These are phyloP conservation scores for Aphidius gifuensis DNA, from an alignment of 1,140 invertebrate species.

Conservation along the genomic window DNA sequence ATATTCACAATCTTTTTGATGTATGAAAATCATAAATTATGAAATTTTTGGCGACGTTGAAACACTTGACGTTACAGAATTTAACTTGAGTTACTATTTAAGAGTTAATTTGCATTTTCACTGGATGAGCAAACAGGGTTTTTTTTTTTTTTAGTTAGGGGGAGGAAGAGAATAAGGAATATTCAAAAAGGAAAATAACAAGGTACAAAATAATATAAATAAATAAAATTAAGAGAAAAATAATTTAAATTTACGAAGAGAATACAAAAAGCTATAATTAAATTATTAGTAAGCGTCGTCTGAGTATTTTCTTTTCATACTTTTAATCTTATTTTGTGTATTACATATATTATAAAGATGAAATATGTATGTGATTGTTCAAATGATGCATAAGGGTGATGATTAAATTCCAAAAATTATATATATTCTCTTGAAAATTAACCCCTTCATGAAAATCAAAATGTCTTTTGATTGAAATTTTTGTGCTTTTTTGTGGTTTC, in stretches of 20 bases:
- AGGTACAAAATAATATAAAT: no score
- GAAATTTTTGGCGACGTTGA: conserved; percentile 12
- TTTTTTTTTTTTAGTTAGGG: no score
- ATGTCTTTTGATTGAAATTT: conserved; percentile 5
- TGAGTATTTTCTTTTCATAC: conserved; percentile 38
- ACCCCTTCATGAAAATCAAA: neutral
- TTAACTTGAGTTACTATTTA: conserved; percentile 13
- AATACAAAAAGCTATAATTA: conserved; percentile 48
- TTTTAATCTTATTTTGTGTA: conserved; percentile 29
- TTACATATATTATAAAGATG: conserved; percentile 11
- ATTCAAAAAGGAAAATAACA: no score
- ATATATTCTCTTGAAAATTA: neutral
- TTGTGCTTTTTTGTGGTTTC: no score
- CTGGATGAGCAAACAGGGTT: conserved; percentile 25
- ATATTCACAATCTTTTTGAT: conserved; percentile 7
- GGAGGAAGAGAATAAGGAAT: no score
- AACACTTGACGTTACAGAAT: conserved; percentile 12
- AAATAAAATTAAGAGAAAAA: no score
- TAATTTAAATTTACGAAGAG: no score
- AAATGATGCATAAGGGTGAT: conserved; percentile 11
- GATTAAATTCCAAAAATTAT: conserved; percentile 20
- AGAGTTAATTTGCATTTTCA: conserved; percentile 44
- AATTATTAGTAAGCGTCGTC: conserved; percentile 54
- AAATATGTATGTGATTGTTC: conserved; percentile 14
- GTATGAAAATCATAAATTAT: conserved; percentile 19